Conservation (phyloP, 2,888 invertebrate species). For the Sicus ferrugineus region DNA sequence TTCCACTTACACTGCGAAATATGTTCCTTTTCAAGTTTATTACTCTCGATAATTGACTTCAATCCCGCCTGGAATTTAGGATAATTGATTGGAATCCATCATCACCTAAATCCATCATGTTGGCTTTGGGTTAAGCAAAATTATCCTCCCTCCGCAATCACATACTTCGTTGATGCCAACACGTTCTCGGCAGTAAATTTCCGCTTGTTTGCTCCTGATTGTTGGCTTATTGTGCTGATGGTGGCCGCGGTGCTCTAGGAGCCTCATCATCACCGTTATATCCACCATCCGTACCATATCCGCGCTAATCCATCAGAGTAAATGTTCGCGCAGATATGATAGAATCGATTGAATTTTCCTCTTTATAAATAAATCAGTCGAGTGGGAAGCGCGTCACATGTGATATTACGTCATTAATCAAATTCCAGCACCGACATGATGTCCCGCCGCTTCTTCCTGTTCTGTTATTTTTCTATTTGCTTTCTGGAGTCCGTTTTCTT, state of each 20-base stretch:
- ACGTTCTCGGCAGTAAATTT: not conserved
- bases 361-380: not conserved
- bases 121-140: not conserved
- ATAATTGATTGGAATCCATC: not conserved
- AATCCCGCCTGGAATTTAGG: too few species aligned
- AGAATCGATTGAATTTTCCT: not conserved
- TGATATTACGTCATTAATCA: not conserved
- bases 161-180: not conserved
- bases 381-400: not conserved
- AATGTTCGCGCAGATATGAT: not conserved
- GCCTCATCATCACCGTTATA: not conserved
- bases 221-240: not conserved
- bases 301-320: not conserved
- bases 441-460: not conserved
- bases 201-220: not conserved
- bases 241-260: not conserved
- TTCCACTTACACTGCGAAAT: not conserved
- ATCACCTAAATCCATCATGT: not conserved
- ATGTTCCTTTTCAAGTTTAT: too few species aligned
- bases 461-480: too few species aligned
- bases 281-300: not conserved
- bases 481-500: not conserved
- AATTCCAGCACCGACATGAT: not conserved
- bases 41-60: not conserved
- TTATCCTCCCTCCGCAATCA: not conserved